Conservation (phyloP, 2,113 vertebrate genomes). For the Erpornis zantholeuca region DNA sequence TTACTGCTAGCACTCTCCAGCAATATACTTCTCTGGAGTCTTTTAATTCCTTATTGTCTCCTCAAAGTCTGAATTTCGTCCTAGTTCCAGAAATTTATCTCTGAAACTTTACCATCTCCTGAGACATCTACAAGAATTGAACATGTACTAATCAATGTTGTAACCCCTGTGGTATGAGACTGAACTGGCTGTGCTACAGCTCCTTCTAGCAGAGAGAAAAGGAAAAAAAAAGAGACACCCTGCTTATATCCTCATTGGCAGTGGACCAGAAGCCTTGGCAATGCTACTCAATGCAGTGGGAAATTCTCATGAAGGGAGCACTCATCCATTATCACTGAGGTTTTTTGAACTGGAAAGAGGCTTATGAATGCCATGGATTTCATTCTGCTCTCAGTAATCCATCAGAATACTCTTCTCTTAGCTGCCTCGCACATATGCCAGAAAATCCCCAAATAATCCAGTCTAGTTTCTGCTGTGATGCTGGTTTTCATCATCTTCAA, state of each 20-base stretch:
- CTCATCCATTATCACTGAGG: not conserved
- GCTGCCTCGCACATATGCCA: not conserved
- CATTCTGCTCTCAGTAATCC: not conserved
- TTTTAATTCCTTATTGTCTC: constrained; percentile 19
- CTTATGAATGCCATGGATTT: not conserved
- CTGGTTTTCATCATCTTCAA: not conserved
- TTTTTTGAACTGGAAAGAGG: constrained; percentile 8
- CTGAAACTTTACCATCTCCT: constrained; percentile 24
- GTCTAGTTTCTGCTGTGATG: not conserved
- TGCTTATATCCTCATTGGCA: not conserved
- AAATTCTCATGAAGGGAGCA: constrained; percentile 15
- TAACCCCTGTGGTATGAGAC: not conserved
- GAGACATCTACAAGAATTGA: constrained; percentile 40
- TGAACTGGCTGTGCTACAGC: constrained; percentile 24
- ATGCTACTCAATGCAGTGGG: not conserved
- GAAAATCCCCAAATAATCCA: not conserved
- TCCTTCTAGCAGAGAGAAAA: not conserved
- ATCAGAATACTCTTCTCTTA: not conserved
- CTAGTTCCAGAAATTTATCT: constrained; percentile 19
- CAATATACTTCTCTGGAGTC: not conserved
- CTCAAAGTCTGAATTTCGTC: constrained; percentile 20
- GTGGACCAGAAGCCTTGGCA: constrained; percentile 19
- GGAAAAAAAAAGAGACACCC: not conserved
- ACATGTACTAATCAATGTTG: not conserved
- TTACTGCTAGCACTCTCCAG: not conserved